These are phyloP conservation scores for Liopterus haemorrhoidalis DNA, from an alignment of 2,888 invertebrate species.

Conservation along the genomic window DNA sequence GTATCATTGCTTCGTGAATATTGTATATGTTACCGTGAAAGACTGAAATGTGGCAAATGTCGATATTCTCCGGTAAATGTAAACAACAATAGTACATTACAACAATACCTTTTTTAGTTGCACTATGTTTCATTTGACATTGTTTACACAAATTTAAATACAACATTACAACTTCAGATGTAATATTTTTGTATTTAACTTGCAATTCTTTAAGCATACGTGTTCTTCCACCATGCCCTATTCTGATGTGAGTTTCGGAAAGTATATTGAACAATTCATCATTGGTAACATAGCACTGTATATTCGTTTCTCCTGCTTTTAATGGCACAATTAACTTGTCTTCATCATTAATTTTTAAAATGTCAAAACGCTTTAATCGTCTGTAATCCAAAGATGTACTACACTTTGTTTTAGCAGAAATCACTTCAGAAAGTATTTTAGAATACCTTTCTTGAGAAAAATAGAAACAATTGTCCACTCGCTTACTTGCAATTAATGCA, in stretches of 20 bases:
- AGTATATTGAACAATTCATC: constrained; percentile 17
- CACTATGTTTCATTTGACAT: constrained; percentile 15
- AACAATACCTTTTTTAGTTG: constrained; percentile 22
- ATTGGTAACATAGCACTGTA: constrained; percentile 3
- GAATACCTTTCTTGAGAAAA: constrained; percentile 31
- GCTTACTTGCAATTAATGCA: constrained; percentile 32
- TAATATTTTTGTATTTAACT: constrained; percentile 23
- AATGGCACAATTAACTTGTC: constrained; percentile 2
- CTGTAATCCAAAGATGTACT: constrained; percentile 8
- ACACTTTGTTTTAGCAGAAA: constrained; percentile 33
- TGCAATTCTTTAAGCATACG: constrained; percentile 12
- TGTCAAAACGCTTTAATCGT: constrained; percentile 3
- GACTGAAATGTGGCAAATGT: too few relatives aligned
- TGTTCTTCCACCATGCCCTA: constrained; percentile 19
- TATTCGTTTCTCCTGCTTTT: constrained; percentile 6
- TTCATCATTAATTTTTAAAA: constrained; percentile 5
- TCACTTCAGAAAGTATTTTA: constrained; percentile 34
- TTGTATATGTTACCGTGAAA: too few relatives aligned
- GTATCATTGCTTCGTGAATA: too few relatives aligned
- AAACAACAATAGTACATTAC: too few relatives aligned
- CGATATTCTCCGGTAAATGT: too few relatives aligned
- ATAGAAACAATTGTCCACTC: constrained; percentile 35
- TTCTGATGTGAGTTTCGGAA: constrained; percentile 18
- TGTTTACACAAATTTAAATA: constrained; percentile 11
- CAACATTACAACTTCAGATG: constrained; percentile 7